A percentile compares a stretch with the other conserved stretches of the same genome.
phyloP scores from a whole-genome alignment of 2,797 vertebrate genomes.

The Eulemur coronatus region DNA sequence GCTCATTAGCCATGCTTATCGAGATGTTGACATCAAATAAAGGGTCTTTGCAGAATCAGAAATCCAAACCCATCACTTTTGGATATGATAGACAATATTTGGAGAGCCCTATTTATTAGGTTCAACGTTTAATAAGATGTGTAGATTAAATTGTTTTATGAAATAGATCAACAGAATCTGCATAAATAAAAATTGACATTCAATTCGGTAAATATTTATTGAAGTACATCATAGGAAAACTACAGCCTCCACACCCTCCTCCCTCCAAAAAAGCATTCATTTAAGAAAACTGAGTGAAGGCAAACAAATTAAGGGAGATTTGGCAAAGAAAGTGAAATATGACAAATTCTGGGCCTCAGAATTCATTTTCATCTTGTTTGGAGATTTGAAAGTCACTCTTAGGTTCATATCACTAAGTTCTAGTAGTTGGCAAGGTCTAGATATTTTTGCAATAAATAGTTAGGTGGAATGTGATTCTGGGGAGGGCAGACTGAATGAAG shows the following conservation, averaged over 20 bases:
- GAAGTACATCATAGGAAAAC: neutral
- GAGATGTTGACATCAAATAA: conserved; percentile 23
- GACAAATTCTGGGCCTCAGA: neutral
- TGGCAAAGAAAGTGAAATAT: conserved; percentile 1
- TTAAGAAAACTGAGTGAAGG: neutral
- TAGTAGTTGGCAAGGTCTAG: neutral
- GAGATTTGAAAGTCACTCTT: neutral
- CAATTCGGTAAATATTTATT: neutral
- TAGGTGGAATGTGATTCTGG: neutral
- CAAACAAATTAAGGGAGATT: neutral
- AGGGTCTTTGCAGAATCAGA: neutral
- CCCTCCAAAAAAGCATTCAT: neutral
- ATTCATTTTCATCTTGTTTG: neutral
- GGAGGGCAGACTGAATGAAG: neutral
- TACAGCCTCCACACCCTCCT: neutral
- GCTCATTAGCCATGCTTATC: neutral
- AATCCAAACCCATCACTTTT: neutral
- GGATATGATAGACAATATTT: neutral
- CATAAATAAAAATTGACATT: neutral
- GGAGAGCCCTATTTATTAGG: neutral
- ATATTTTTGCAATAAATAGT: conserved; percentile 13
- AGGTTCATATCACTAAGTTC: neutral
- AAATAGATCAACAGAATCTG: neutral
- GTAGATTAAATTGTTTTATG: neutral
- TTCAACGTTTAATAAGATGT: neutral